phyloP scores from a whole-genome alignment of 1,140 invertebrate species.

The Lineus longissimus region DNA sequence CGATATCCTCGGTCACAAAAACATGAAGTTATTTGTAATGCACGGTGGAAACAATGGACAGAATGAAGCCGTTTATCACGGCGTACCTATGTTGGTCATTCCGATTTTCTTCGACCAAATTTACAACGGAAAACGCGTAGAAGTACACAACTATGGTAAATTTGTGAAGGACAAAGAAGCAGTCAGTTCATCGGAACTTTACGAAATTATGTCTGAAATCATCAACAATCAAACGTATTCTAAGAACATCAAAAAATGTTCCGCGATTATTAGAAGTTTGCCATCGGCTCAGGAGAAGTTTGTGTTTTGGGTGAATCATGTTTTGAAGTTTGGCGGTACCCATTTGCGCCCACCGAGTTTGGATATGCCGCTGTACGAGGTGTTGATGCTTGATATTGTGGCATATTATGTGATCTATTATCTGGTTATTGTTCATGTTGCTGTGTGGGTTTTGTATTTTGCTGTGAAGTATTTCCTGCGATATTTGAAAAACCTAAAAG shows the following conservation, averaged over 20 bases:
- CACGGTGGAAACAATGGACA: conserved; percentile 72
- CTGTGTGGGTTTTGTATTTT: too few species aligned
- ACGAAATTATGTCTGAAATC: conserved; percentile 28
- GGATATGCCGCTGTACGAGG: not conserved
- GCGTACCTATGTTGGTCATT: conserved; percentile 69
- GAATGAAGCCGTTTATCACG: conserved; percentile 70
- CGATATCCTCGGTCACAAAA: conserved; percentile 65
- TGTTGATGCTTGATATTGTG: not conserved
- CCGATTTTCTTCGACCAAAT: conserved; percentile 68
- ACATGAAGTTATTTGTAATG: conserved; percentile 62
- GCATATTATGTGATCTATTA: too few species aligned
- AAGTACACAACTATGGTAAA: conserved; percentile 41
- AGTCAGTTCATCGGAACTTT: conserved; percentile 29
- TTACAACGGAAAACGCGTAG: conserved; percentile 49
- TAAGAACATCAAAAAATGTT: conserved; percentile 7
- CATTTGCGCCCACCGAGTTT: conserved; percentile 4
- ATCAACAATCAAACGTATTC: conserved; percentile 11
- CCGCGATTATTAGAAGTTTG: conserved; percentile 8
- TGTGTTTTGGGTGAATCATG: conserved; percentile 13
- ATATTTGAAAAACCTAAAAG: too few species aligned
- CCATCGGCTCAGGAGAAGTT: not conserved
- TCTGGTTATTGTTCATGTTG: too few species aligned
- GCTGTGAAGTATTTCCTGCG: too few species aligned
- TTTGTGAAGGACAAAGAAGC: conserved; percentile 33
- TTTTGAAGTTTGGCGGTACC: conserved; percentile 8